Base-by-base conservation (phyloP, 1,140 invertebrate genomes). In the Drosophila ananassae region DNA sequence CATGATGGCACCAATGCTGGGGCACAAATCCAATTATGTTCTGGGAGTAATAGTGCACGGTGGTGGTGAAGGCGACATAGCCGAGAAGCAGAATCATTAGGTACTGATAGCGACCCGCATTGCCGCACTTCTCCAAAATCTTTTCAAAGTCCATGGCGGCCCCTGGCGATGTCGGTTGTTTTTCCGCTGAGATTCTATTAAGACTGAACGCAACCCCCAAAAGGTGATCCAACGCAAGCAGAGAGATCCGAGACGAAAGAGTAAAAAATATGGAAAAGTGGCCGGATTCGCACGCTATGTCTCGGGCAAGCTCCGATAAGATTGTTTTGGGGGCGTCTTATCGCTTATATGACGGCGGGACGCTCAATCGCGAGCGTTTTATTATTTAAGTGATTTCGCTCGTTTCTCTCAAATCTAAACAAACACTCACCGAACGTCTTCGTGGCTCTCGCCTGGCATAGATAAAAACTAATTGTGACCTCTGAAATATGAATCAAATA, bases 101-200 rank as follows among this genome's bases (percentile, higher is more conserved):
- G 57, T 92, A 92, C 84, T 95, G 95, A 91, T 94, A 95, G 34
- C 84, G 82, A 34, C 93, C 93, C 78, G 94, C 94, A 75, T 94
- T 93, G 3, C 95, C 95, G 54, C 93, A 93, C 62, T 93, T 92
- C n/a, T 89, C 79, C 32, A 95, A 80, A 75, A 95, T 93, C 51
- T 92, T 92, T 80, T 95, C 94, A 53, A 94, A 93, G 69, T 94
- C 92, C 73, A 93, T 89, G 51, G 17, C 53, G 44, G 39, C 51
- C 12, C 34, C 32, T 3, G 12, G n/a, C 32, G 21, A 24, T 22
- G 69, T 52, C 25, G 44, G n/a, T 21, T 73, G 68, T 68, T 58
- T 37, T 17, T 63, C 46, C 46, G 59, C 61, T 66, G 82, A 84
- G 81, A 87, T 85, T 85, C 81, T 59, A 72, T 81, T 51, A 63